phyloP scores from a whole-genome alignment of 2,113 vertebrate species.

The Oreochromis niloticus region DNA sequence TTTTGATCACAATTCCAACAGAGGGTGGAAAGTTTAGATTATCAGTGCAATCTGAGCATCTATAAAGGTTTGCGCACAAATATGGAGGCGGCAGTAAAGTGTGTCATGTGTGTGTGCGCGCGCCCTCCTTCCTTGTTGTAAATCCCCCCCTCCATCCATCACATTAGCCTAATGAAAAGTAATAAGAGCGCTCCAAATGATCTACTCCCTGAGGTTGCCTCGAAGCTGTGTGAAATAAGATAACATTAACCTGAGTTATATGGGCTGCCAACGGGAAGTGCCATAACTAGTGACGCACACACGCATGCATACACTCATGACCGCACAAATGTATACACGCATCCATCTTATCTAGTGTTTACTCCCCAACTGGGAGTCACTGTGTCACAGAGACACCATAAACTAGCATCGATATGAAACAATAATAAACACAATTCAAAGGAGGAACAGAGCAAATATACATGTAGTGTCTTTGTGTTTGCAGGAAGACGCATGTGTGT shows the following conservation, averaged over 20 bases:
- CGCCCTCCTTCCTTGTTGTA: conserved; percentile 14
- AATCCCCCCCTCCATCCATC: conserved; percentile 37
- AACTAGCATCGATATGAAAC: conserved; percentile 37
- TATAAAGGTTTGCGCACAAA: background rate
- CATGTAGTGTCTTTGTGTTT: background rate
- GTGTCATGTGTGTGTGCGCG: background rate
- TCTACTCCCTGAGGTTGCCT: conserved; percentile 52
- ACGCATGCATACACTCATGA: background rate
- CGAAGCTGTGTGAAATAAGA: conserved; percentile 62
- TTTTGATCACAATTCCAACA: background rate
- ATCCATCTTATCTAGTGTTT: conserved; percentile 35
- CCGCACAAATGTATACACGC: background rate
- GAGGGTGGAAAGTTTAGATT: background rate
- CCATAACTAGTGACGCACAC: conserved; percentile 27
- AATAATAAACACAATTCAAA: conserved; percentile 45
- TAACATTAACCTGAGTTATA: conserved; percentile 70
- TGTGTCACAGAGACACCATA: conserved; percentile 30
- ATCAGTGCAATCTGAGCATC: background rate
- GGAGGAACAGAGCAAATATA: conserved; percentile 11
- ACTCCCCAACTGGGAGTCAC: conserved; percentile 37
- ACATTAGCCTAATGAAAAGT: conserved; percentile 72
- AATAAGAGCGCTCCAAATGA: conserved; percentile 62
- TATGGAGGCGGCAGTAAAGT: background rate
- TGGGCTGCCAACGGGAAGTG: conserved; percentile 46
- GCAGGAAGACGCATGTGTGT: background rate